Evolutionary conservation across 1,140 invertebrate species (phyloP).

Genomic region (Diorhabda sublineata): DNA sequence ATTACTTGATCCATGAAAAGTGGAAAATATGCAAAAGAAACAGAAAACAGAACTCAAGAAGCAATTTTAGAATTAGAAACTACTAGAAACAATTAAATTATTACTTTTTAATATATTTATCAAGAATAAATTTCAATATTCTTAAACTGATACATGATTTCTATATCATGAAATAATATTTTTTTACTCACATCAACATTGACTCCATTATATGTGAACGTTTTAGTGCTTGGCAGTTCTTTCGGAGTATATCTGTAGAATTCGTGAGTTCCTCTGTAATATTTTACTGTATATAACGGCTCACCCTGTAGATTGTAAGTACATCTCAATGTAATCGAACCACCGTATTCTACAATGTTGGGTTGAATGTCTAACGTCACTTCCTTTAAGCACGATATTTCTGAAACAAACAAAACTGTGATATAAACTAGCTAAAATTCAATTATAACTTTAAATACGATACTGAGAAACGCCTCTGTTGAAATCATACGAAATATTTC

Average conservation of each 20-base stretch:
- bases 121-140: too few species aligned
- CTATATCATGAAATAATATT: neutral
- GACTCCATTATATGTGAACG: constrained; percentile 67
- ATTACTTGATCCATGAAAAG: too few species aligned
- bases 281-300: constrained; percentile 75
- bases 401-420: constrained; percentile 32
- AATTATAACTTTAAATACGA: too few species aligned
- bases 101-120: too few species aligned
- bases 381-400: constrained; percentile 48
- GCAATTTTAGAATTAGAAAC: too few species aligned
- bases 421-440: too few species aligned
- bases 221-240: constrained; percentile 62
- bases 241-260: constrained; percentile 73
- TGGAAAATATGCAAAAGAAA: too few species aligned
- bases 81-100: too few species aligned
- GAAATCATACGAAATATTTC: too few species aligned
- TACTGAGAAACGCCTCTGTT: too few species aligned
- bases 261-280: constrained; percentile 75
- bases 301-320: constrained; percentile 68
- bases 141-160: too few species aligned
- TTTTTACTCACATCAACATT: constrained; percentile 68
- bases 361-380: constrained; percentile 54
- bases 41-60: too few species aligned
- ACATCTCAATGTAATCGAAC: constrained; percentile 64
- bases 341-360: constrained; percentile 59